These are phyloP conservation scores for Spongia lamella DNA, from an alignment of 37 sponge, comb jelly and placozoan species.

Conservation along the genomic window DNA sequence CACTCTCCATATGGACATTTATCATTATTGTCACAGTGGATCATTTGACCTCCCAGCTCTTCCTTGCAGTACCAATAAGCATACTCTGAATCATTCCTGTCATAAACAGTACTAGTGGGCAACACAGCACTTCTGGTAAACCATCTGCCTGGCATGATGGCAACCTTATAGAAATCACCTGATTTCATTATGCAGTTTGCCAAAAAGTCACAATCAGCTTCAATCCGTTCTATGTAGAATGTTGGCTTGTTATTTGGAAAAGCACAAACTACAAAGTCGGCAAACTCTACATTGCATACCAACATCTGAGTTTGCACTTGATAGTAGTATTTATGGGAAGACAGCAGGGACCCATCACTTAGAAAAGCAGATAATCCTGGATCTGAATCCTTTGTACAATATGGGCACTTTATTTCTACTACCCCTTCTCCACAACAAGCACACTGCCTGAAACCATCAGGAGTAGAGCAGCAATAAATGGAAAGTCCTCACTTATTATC, in stretches of 20 bases:
- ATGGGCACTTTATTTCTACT: conserved; percentile 21
- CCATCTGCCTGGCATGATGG: no score
- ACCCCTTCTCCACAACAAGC: conserved; percentile 47
- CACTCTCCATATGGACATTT: no score
- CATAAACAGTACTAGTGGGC: no score
- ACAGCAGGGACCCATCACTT: background rate
- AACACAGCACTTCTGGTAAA: background rate
- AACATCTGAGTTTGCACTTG: no score
- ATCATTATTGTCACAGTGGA: conserved; percentile 9
- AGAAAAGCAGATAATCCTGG: background rate
- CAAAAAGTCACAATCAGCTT: no score
- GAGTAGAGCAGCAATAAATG: conserved; percentile 42
- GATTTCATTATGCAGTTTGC: no score
- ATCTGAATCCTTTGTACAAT: background rate
- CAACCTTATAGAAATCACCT: no score
- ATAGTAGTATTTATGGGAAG: no score
- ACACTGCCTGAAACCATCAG: conserved; percentile 36
- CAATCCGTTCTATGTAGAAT: background rate
- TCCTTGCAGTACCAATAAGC: no score
- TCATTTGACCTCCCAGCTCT: background rate
- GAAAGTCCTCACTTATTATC: conserved; percentile 4
- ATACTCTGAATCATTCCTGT: background rate
- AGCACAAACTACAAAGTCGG: no score
- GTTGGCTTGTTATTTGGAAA: no score
- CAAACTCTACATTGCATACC: no score